phyloP scores from a whole-genome alignment of 2,797 vertebrate species.

The Paguma larvata region DNA sequence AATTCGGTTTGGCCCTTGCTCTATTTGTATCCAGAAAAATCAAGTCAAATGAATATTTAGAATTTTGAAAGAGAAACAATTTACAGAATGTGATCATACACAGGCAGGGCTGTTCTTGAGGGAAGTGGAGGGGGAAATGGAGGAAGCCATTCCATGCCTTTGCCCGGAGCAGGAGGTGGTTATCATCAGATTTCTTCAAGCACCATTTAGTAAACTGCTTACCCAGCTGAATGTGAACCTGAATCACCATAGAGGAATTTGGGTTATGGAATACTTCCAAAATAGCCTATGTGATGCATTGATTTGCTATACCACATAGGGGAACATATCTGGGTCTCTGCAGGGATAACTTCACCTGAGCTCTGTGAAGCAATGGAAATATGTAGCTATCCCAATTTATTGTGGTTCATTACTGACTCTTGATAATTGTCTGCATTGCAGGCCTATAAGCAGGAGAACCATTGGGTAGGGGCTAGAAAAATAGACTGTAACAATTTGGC shows the following conservation, averaged over 20 bases:
- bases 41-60: neutral
- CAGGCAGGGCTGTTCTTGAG: neutral
- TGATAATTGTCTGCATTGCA: neutral
- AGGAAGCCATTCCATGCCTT: neutral
- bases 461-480: neutral
- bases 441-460: neutral
- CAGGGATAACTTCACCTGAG: neutral
- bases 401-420: neutral
- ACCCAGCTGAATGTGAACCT: neutral
- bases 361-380: neutral
- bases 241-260: neutral
- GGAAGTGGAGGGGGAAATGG: neutral
- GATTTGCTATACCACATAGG: neutral
- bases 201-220: slow-evolving; percentile 32
- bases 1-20: neutral
- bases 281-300: neutral
- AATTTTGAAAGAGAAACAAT: slow-evolving; percentile 45
- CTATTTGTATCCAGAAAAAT: neutral
- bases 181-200: neutral
- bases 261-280: slow-evolving; percentile 25
- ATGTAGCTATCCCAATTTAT: neutral
- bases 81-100: neutral
- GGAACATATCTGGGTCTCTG: neutral
- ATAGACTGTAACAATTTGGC: neutral
- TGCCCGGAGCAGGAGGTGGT: neutral